A percentile compares a stretch with the other conserved stretches of the same genome.
phyloP scores from a whole-genome alignment of 2,888 invertebrate genomes.

The Pandemis heparana region DNA sequence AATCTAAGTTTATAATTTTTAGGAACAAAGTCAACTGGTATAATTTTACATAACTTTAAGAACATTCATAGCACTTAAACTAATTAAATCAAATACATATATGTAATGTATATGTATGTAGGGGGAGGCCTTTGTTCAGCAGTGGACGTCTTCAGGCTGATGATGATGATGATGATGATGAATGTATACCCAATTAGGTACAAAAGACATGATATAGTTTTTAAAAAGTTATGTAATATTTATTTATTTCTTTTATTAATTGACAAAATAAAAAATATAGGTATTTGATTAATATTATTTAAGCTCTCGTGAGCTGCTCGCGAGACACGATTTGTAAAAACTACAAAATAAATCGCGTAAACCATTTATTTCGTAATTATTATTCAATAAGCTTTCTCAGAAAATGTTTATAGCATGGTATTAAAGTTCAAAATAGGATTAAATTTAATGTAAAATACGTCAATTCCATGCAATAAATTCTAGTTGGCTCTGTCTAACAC shows the following conservation, averaged over 20 bases:
- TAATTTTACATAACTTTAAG: neutral
- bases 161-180: too few species aligned
- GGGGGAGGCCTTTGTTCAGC: too few species aligned
- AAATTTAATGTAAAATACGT: conserved; percentile 18
- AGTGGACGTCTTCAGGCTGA: too few species aligned
- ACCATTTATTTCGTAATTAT: too few species aligned
- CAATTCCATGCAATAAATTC: conserved; percentile 36
- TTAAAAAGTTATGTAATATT: neutral
- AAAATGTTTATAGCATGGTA: conserved; percentile 27
- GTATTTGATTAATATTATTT: too few species aligned
- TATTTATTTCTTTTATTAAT: too few species aligned
- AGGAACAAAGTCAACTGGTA: neutral
- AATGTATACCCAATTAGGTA: neutral
- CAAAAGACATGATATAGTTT: neutral
- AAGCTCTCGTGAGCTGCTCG: too few species aligned
- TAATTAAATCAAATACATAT: neutral
- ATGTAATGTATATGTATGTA: too few species aligned
- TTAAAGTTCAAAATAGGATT: conserved; percentile 23
- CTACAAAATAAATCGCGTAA: too few species aligned
- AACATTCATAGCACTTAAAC: neutral
- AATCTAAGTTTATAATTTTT: neutral
- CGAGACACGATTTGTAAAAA: too few species aligned
- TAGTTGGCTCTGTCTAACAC: neutral
- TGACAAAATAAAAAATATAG: too few species aligned
- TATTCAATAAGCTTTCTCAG: neutral